Evolutionary conservation across 92 coral and sea anemone species (phyloP), one percentile per base, ranked within the genome.

Genomic region (Porites evermanni): DNA sequence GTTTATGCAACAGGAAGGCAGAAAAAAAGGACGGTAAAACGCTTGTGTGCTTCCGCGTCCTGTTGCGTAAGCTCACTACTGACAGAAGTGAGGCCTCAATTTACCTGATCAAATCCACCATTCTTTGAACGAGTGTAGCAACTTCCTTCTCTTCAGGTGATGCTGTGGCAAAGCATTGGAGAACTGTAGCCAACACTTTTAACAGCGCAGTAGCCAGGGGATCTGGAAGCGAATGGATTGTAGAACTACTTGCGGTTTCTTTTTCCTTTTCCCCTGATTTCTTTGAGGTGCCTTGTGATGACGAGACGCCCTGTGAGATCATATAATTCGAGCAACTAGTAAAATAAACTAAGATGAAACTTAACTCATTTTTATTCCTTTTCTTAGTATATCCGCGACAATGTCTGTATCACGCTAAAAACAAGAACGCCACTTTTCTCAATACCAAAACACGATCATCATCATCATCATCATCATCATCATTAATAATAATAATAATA

Each of bases 61-160:
- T 38, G 47, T 38, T 38, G 47, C 47, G 47, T 38, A 38, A 38
- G 47, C 47, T 38, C 47, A 38, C 47, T 38, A 38, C 0, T 38
- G 47, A 38, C 47, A 38, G 47, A 38, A 38, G 47, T 4, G 47
- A 38, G 47, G 47, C 47, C 47, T 38, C 47, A 38, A 17, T 13
- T 82, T 64, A 97, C 99, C 99, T 91, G 72, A 97, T 91, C 26
- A 97, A 93, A 86, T 97, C 99, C 32, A 87, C 84, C 83, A 92
- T 89, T 84, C 99, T 83, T 81, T 97, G 99, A 51, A 87, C 81
- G 4, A 91, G 87, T 8, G 96, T 83, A 0, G 92, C 88, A n/a
- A 87, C 82, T 52, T 88, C 95, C 82, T 88, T 92, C 59, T 84
- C 98, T 69, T 91, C 93, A 4, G 80, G 81, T 0, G 86, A 87